A percentile compares a stretch with the other conserved stretches of the same genome.
Conservation (phyloP, 2,113 vertebrate genomes). For the Callipepla californica region DNA sequence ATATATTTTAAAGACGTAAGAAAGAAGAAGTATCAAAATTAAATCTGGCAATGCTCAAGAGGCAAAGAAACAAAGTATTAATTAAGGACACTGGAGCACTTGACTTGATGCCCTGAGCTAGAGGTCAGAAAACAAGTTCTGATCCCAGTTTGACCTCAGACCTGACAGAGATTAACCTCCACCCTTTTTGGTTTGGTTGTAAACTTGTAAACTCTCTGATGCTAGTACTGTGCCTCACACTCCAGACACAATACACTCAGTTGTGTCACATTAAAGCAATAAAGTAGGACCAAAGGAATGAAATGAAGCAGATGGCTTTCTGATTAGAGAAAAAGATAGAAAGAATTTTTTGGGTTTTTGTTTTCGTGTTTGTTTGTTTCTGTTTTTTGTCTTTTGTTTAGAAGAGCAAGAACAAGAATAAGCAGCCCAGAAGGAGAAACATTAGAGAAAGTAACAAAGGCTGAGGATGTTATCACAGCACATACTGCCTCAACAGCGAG, state of each 20-base stretch:
- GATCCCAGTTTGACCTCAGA: neutral
- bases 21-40: neutral
- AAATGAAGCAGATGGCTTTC: neutral
- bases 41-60: neutral
- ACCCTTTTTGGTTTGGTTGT: neutral
- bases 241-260: accelerated
- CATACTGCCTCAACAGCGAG: neutral
- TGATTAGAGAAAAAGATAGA: neutral
- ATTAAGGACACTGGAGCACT: neutral
- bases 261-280: accelerated
- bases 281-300: neutral
- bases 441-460: neutral
- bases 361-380: too few relatives aligned
- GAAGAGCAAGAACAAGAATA: neutral
- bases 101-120: neutral
- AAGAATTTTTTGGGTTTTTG: neutral
- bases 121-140: neutral
- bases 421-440: neutral
- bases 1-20: neutral
- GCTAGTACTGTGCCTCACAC: neutral
- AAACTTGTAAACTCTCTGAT: neutral
- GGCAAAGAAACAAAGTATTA: neutral
- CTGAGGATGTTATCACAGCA: neutral
- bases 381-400: neutral
- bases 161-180: neutral